Conservation (phyloP, 2,797 vertebrate species). For the Typhlichthys subterraneus region DNA sequence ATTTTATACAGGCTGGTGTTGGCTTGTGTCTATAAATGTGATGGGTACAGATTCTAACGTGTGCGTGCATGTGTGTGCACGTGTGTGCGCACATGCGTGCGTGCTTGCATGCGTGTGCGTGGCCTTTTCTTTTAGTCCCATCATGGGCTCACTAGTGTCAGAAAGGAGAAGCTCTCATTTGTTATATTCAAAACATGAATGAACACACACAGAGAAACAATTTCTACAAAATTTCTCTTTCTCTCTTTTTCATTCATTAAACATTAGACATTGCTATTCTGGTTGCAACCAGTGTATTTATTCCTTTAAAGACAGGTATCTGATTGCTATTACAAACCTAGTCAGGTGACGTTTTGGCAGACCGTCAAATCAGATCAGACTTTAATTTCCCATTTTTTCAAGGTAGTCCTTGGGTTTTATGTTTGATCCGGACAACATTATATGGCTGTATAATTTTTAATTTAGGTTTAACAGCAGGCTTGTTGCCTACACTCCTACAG, state of each 20-base stretch:
- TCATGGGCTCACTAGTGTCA: constrained; percentile 8
- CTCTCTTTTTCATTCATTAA: too few species aligned
- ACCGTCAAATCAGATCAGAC: too few species aligned
- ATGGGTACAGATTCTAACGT: neutral
- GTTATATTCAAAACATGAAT: constrained; percentile 19
- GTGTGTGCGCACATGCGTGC: constrained; percentile 10
- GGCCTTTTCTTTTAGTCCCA: constrained; percentile 5
- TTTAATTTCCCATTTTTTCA: too few species aligned
- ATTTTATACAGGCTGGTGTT: neutral
- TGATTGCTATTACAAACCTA: too few species aligned
- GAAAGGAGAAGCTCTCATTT: constrained; percentile 14
- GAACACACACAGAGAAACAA: constrained; percentile 1
- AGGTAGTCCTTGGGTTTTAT: too few species aligned
- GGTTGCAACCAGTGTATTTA: too few species aligned
- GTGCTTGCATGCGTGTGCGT: neutral
- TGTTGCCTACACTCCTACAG: constrained; percentile 9
- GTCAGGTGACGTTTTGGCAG: too few species aligned
- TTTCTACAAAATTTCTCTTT: neutral
- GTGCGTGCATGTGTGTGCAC: constrained; percentile 8
- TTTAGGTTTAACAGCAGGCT: constrained; percentile 6
- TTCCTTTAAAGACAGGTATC: too few species aligned
- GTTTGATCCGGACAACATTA: too few species aligned
- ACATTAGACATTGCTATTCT: too few species aligned
- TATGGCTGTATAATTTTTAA: neutral
- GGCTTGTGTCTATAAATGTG: neutral